These are phyloP conservation scores for Anabacerthia variegaticeps DNA, from an alignment of 2,797 vertebrate genomes.

Conservation along the genomic window DNA sequence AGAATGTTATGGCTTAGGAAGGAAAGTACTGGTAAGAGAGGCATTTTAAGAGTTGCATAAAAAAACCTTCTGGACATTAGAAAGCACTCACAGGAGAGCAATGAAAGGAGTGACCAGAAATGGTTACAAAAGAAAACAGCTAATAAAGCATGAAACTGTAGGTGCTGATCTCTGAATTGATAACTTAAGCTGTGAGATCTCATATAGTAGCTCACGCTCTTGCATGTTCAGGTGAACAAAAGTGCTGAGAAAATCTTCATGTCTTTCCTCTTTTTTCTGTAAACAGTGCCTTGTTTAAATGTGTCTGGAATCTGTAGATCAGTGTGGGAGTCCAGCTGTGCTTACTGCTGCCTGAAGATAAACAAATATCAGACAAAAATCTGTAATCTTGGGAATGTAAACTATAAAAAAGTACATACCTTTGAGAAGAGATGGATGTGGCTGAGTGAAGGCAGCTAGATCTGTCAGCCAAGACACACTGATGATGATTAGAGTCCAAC, in stretches of 20 bases:
- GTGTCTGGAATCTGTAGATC: neutral
- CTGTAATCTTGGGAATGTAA: neutral
- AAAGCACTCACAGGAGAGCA: neutral
- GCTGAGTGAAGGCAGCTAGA: neutral
- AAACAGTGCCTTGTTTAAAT: neutral
- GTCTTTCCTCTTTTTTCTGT: neutral
- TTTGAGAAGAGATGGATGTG: neutral
- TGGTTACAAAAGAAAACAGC: neutral
- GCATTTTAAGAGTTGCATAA: neutral
- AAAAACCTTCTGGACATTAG: neutral
- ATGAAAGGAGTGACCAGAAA: neutral
- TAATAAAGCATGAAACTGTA: neutral
- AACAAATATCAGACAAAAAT: constrained; percentile 2
- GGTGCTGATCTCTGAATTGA: neutral
- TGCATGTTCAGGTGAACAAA: neutral
- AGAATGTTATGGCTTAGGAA: neutral
- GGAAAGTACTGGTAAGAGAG: neutral
- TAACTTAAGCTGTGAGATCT: neutral
- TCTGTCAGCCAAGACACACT: neutral
- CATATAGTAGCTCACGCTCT: neutral
- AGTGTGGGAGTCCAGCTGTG: neutral
- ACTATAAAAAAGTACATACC: neutral
- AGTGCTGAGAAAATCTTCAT: neutral
- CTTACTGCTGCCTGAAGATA: neutral
- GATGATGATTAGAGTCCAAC: neutral